Evolutionary conservation across 2,888 invertebrate genomes (phyloP).

Genomic region (Congeria kusceri): DNA sequence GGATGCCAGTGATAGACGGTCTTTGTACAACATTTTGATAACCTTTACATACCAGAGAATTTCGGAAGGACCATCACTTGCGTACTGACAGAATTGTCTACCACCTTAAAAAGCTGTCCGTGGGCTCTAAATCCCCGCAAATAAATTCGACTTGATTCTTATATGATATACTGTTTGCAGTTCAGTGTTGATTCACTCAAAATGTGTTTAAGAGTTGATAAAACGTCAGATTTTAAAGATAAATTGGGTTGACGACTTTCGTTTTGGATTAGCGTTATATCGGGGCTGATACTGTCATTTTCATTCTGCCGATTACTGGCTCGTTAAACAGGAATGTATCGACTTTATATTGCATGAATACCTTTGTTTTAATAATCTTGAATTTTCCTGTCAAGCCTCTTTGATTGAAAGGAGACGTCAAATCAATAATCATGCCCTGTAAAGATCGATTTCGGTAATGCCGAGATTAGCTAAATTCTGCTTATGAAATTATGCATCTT

Average conservation of each 20-base stretch:
- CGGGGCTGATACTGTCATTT: conserved; percentile 44
- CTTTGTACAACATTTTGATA: conserved; percentile 3
- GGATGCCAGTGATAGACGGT: neutral
- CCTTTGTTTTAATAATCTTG: conserved; percentile 44
- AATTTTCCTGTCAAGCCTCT: conserved; percentile 34
- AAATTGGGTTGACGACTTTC: conserved; percentile 53
- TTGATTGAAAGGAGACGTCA: conserved; percentile 28
- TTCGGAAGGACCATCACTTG: too few relatives aligned
- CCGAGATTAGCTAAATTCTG: conserved; percentile 7
- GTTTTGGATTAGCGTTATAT: conserved; percentile 39
- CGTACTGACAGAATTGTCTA: too few relatives aligned
- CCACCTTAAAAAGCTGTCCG: too few relatives aligned
- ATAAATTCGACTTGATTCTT: conserved; percentile 1
- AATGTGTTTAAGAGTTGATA: conserved; percentile 42
- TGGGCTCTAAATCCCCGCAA: too few relatives aligned
- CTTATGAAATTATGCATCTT: too few relatives aligned
- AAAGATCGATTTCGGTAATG: conserved; percentile 26
- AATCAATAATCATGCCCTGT: conserved; percentile 45
- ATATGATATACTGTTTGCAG: neutral
- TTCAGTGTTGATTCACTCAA: conserved; percentile 29
- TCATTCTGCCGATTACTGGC: conserved; percentile 41
- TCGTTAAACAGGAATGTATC: conserved; percentile 31
- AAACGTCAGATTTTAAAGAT: conserved; percentile 41
- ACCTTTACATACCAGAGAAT: conserved; percentile 9
- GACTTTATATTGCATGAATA: conserved; percentile 26